These are phyloP conservation scores for Rotaria socialis DNA, from an alignment of 2,888 invertebrate species.

Conservation along the genomic window DNA sequence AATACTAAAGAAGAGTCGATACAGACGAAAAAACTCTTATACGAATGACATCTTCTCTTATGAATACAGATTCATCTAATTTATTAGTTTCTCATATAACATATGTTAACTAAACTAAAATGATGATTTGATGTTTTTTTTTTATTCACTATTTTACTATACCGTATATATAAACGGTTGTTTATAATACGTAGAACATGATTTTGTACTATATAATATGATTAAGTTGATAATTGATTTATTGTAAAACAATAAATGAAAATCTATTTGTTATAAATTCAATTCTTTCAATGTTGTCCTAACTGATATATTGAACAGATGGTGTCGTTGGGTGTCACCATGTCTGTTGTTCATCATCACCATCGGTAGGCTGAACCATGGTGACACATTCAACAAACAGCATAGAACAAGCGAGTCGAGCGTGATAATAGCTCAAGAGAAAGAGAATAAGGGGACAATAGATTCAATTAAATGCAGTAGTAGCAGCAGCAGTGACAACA, in stretches of 20 bases:
- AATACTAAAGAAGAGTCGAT: background rate
- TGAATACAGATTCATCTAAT: background rate
- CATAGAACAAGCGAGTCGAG: slow-evolving; percentile 7
- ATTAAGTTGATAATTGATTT: background rate
- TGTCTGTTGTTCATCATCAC: slow-evolving; percentile 1
- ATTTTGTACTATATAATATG: background rate
- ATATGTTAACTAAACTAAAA: background rate
- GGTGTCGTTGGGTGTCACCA: background rate
- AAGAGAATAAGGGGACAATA: background rate
- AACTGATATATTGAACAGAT: background rate
- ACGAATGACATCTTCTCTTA: background rate
- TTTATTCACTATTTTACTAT: background rate
- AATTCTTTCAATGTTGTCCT: background rate
- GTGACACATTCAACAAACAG: slow-evolving; percentile 21
- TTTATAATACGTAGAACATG: background rate
- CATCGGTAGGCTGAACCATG: background rate
- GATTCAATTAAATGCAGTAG: slow-evolving; percentile 16
- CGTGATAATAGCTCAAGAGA: slow-evolving; percentile 7
- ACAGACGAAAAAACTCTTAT: background rate
- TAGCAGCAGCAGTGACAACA: background rate
- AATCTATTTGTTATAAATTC: background rate
- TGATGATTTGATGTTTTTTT: background rate
- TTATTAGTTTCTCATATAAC: background rate
- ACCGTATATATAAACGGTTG: background rate
- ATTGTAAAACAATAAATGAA: background rate